Evolutionary conservation across 2,888 invertebrate genomes (phyloP), one percentile per base, ranked within the genome.

Genomic region (Cosmorhoe ocellata): DNA sequence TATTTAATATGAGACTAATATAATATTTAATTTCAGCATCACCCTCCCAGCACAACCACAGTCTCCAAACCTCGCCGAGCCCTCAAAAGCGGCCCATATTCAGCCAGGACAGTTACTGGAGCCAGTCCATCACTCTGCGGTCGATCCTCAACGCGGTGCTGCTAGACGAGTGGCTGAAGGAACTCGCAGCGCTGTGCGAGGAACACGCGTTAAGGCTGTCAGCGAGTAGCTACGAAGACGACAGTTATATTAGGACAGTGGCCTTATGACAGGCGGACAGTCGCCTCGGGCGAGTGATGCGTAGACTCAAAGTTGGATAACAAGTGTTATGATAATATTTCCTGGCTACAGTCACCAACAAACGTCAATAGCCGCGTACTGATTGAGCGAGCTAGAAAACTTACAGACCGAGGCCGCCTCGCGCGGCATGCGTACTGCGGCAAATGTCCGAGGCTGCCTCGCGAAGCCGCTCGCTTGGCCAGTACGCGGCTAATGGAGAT

Each of bases 91-190:
- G 76, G 22, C 76, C 76, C 0, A 55, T 78, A 1, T 88, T 90
- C 73, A 85, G 85, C 0, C 81, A 90, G 52, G 90, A 90, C 41
- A 67, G 74, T 1, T 90, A 87, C 61, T 91, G 91, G 91, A 81
- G 81, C 63, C 85, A 89, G 49, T 87, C 91, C 0, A 79, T 83
- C 11, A 81, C 85, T 0, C 71, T 84, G 1, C 81, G 87, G 0
- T 79, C 86, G 1, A 75, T 90, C 45, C 71, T 91, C 6, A 91
- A 90, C 71, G 97, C 98, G 1, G 95, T 99, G 4, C 89, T 99
- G 36, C 88, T 99, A 54, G 97, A 98, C 71, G 99, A 99, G 78
- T 98, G 99, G 95, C 91, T 98, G 0, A 98, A 98, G 79, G 98
- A 99, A 85, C 88, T 99, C 52, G 96, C 99, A 0, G 97, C 99